phyloP scores from a whole-genome alignment of 2,888 invertebrate species.

The Brachypalpus laphriformis region DNA sequence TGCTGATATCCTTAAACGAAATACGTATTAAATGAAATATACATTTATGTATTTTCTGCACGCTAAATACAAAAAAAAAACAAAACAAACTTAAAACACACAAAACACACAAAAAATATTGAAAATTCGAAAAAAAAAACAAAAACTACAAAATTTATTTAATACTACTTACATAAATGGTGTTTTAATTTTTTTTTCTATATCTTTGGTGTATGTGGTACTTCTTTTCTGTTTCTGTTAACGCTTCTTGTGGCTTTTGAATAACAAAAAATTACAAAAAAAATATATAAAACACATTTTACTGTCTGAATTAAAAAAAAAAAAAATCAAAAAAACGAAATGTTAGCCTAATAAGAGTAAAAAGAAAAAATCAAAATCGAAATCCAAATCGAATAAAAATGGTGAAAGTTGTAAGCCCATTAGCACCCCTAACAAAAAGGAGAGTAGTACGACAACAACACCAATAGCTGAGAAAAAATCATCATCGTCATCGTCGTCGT shows the following conservation, averaged over 20 bases:
- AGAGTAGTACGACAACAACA: slow-evolving; percentile 74
- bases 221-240: slow-evolving; percentile 75
- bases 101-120: slow-evolving; percentile 33
- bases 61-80: slow-evolving; percentile 62
- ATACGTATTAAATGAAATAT: slow-evolving; percentile 70
- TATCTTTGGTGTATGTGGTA: slow-evolving; percentile 75
- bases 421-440: slow-evolving; percentile 72
- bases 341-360: slow-evolving; percentile 73
- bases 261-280: slow-evolving; percentile 61
- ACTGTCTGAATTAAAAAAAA: slow-evolving; percentile 66
- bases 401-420: slow-evolving; percentile 71
- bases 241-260: slow-evolving; percentile 74
- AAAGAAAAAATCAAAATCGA: slow-evolving; percentile 71
- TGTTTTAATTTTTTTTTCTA: slow-evolving; percentile 73
- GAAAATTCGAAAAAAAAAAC: slow-evolving; percentile 49
- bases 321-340: slow-evolving; percentile 75
- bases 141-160: slow-evolving; percentile 52
- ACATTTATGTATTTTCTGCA: slow-evolving; percentile 73
- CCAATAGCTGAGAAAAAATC: slow-evolving; percentile 66
- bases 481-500: slow-evolving; percentile 33
- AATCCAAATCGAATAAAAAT: slow-evolving; percentile 71
- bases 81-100: slow-evolving; percentile 59
- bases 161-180: slow-evolving; percentile 69
- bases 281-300: slow-evolving; percentile 60
- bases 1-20: slow-evolving; percentile 74